phyloP scores from a whole-genome alignment of 2,888 invertebrate species.

The Ochropleura plecta region DNA sequence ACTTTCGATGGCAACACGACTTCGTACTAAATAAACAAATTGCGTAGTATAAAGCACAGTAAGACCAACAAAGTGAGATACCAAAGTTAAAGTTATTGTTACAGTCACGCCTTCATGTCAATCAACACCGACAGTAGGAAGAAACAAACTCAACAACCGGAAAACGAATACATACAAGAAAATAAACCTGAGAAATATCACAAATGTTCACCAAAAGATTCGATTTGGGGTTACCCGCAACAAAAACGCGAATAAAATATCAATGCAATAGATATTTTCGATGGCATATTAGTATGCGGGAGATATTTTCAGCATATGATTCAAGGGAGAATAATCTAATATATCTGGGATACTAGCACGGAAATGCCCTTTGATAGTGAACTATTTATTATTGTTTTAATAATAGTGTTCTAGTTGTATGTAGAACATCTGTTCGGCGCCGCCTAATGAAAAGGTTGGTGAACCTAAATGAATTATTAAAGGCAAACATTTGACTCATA shows the following conservation, averaged over 20 bases:
- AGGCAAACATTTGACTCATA: conserved; percentile 14
- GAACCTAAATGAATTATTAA: conserved; percentile 28
- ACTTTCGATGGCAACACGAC: background rate
- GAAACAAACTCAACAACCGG: conserved; percentile 5
- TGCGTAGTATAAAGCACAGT: background rate
- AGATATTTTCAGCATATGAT: conserved; percentile 37
- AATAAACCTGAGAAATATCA: conserved; percentile 27
- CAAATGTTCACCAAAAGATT: conserved; percentile 23
- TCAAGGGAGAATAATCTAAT: conserved; percentile 30
- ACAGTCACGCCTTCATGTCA: conserved; percentile 4
- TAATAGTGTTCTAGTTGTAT: conserved; percentile 29
- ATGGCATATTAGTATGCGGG: conserved; percentile 11
- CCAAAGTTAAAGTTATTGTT: background rate
- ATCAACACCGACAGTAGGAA: conserved; percentile 2
- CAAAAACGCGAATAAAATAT: conserved; percentile 27
- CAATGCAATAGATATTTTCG: conserved; percentile 16
- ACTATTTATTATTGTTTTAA: conserved; percentile 37
- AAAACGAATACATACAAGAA: conserved; percentile 20
- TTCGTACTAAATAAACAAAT: background rate
- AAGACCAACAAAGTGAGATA: background rate
- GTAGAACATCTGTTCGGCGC: conserved; percentile 33
- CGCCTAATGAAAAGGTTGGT: conserved; percentile 27
- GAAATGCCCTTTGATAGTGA: conserved; percentile 44
- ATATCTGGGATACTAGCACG: conserved; percentile 29
- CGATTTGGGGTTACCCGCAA: conserved; percentile 29